Conservation (phyloP, 2,113 vertebrate genomes). For the Phasianus colchicus region DNA sequence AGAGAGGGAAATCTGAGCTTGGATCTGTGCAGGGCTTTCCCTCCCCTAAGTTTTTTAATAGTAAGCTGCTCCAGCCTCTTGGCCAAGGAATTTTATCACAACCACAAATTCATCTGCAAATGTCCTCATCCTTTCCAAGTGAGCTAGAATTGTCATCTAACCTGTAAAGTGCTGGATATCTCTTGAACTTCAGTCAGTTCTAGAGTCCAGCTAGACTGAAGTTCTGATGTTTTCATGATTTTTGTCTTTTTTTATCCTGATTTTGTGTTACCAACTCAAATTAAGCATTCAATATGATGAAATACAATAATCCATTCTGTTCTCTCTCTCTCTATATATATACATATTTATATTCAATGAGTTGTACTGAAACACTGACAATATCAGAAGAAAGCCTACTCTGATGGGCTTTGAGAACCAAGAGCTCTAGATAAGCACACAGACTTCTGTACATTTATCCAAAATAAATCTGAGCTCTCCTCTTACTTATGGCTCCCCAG, state of each 20-base stretch:
- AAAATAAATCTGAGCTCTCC: background rate
- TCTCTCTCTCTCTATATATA: too few species aligned
- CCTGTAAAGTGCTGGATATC: background rate
- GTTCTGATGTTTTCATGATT: background rate
- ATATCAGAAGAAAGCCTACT: background rate
- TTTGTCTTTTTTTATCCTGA: background rate
- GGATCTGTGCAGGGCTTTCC: background rate
- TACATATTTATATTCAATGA: background rate
- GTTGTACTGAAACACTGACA: background rate
- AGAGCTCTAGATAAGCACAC: background rate
- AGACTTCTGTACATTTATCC: background rate
- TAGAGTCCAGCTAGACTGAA: background rate
- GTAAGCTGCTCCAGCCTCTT: background rate
- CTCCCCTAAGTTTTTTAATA: background rate
- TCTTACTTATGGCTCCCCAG: background rate
- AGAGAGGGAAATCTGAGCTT: background rate
- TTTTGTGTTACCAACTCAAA: background rate
- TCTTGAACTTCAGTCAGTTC: background rate
- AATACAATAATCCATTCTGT: background rate
- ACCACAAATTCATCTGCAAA: background rate
- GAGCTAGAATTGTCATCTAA: background rate
- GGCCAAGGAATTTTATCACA: background rate
- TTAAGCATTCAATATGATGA: background rate
- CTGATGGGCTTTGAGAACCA: background rate
- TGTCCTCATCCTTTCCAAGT: background rate